These are phyloP conservation scores for Leptinotarsa lineolata DNA, from an alignment of 1,140 invertebrate species.

Conservation along the genomic window DNA sequence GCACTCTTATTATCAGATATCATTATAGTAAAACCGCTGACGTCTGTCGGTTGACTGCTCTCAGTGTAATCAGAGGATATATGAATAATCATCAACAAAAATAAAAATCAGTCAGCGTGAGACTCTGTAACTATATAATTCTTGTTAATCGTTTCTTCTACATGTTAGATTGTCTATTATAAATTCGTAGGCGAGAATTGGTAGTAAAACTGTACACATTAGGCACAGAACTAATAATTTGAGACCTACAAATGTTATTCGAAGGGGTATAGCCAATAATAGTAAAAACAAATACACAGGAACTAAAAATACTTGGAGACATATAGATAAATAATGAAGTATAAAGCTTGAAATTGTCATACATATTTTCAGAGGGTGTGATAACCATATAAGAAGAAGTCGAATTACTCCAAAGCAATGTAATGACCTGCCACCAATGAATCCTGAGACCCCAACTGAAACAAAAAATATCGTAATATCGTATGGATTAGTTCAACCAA, in stretches of 20 bases:
- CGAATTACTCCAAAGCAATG: not conserved
- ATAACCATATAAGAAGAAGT: not conserved
- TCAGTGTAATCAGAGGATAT: not conserved
- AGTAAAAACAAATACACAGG: conserved; percentile 1
- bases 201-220: not conserved
- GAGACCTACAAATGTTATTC: conserved; percentile 11
- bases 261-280: not conserved
- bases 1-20: too few relatives aligned
- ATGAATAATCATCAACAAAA: not conserved
- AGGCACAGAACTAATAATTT: not conserved
- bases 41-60: too few relatives aligned
- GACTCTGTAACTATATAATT: too few relatives aligned
- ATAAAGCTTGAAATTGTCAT: not conserved
- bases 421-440: not conserved
- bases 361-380: not conserved
- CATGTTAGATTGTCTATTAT: not conserved
- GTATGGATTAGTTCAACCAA: not conserved
- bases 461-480: not conserved
- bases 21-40: too few relatives aligned
- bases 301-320: not conserved
- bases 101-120: not conserved
- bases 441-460: not conserved
- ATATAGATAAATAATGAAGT: not conserved
- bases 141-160: too few relatives aligned
- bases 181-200: conserved; percentile 2